Base-by-base conservation (phyloP, 2,888 invertebrate genomes). In the Eilema sororculum region DNA sequence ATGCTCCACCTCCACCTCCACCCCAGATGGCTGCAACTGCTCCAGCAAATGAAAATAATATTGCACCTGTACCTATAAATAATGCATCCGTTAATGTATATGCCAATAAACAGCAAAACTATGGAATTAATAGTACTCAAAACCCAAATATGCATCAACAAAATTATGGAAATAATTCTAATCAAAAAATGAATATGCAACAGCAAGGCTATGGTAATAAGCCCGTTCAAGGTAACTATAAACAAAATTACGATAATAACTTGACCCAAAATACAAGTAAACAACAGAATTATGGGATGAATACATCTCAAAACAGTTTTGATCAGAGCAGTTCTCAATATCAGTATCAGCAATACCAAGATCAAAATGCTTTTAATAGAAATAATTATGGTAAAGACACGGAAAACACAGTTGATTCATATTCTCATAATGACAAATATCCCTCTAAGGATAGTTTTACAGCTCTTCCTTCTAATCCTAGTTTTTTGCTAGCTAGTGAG, bases 401-500 rank as follows among this genome's bases (percentile, higher is more conserved):
- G 25, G 89, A 91, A 80, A 87, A 91, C 28, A 84, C 84, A 76
- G 89, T 86, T 85, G 88, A 93, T 56, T 86, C 88, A 24, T 90
- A 92, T 79, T 74, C 86, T 28, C 73, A 83, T 70, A 79, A 73
- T 69, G 78, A 86, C 33, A 81, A 82, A 67, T 77, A 72, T 75
- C 66, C 67, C 76, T 66, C 71, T 64, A 71, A 66, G 70, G 62
- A 71, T 20, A 72, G 77, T 78, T 76, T 74, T 61, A 74, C 76
- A 67, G 69, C 66, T 20, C 73, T 73, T 69, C 68, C 74, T 65
- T 82, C 82, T 57, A 89, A 84, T 67, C 75, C 90, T 58, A 88
- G 82, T 72, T 95, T 94, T 82, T 80, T 95, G 59, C 89, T 90
- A 33, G 81, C 86, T 70, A 87, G 82, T 84, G 87, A 84, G 52